A percentile compares a stretch with the other conserved stretches of the same genome.
These are phyloP conservation scores for Amblyopsis hoosieri DNA, from an alignment of 2,797 vertebrate species.

Conservation along the genomic window DNA sequence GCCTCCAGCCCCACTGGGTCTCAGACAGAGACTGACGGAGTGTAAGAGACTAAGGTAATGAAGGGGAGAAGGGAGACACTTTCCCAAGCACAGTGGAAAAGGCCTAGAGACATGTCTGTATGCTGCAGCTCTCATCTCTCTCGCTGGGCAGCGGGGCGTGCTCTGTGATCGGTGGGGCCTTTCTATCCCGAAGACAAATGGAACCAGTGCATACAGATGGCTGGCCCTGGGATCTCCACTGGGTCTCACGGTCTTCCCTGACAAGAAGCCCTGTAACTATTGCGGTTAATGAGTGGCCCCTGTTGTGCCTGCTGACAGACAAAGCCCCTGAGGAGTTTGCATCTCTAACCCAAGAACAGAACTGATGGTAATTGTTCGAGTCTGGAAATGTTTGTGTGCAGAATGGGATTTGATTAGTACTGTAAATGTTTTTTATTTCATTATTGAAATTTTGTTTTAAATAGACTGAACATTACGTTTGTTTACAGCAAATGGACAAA, in stretches of 20 bases:
- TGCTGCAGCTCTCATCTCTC: conserved; percentile 23
- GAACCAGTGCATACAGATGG: conserved; percentile 43
- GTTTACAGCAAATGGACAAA: conserved; percentile 47
- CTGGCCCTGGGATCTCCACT: conserved; percentile 45
- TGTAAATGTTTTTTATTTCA: conserved; percentile 24
- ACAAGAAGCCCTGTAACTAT: conserved; percentile 33
- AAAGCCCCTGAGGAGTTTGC: neutral
- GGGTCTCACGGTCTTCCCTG: conserved; percentile 28
- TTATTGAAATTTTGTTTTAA: conserved; percentile 18
- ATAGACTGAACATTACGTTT: conserved; percentile 37
- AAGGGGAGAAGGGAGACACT: conserved; percentile 28
- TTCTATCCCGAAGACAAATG: conserved; percentile 21
- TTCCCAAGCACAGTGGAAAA: conserved; percentile 35
- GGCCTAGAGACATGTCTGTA: conserved; percentile 44
- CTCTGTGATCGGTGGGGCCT: conserved; percentile 36
- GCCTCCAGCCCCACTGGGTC: conserved; percentile 35
- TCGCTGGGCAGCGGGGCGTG: conserved; percentile 20
- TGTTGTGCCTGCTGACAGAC: conserved; percentile 33
- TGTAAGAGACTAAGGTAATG: conserved; percentile 7
- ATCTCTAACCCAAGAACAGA: conserved; percentile 52
- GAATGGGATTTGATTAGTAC: conserved; percentile 40
- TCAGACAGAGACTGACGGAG: conserved; percentile 16
- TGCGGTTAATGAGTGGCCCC: conserved; percentile 50
- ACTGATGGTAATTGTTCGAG: conserved; percentile 49
- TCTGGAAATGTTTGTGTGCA: conserved; percentile 22